Evolutionary conservation across 2,888 invertebrate species (phyloP), one percentile per base, ranked within the genome.

Genomic region (Spisula subtruncata): DNA sequence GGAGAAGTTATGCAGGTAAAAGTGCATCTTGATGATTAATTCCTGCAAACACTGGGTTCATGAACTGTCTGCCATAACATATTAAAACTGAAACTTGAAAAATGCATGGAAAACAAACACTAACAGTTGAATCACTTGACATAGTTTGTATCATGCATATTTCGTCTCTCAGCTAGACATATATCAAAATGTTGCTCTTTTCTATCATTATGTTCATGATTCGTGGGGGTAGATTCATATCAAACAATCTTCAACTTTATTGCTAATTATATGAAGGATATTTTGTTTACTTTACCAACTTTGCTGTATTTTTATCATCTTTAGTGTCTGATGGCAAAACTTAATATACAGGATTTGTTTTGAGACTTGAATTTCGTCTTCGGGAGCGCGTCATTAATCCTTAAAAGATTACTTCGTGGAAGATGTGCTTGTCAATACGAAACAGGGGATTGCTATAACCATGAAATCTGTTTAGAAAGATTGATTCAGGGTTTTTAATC

Each of bases 291-390:
- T 56, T 12, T 66, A 5, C 25, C 60, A n/a, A 25, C 25, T 66
- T 66, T 25, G 60, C n/a, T n/a, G 2, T 66, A 66, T 66, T 66
- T 66, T 66, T 66, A n/a, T 66, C n/a, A 66, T 66, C 8, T 66
- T 66, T 51, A 10, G 51, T 51, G 51, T 25, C 60, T n/a, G 10
- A 25, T 66, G n/a, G 60, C 25, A 25, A 66, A 66, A 25, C 25
- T 66, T 66, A 41, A 41, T 41, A 16, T 66, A 25, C 20, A n/a
- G 25, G n/a, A 66, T 66, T 25, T 25, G 25, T 66, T 66, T 10
- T 25, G n/a, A 66, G 25, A 25, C 51, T 16, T n/a, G 60, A 25
- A 25, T 25, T 25, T 66, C n/a, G 60, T 66, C 25, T 6, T 66
- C 25, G 6, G 10, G 20, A 20, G 5, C 60, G 8, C 10, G 60